These are phyloP conservation scores for Triplophysa bombifrons DNA, from an alignment of 2,797 vertebrate genomes.

Conservation along the genomic window DNA sequence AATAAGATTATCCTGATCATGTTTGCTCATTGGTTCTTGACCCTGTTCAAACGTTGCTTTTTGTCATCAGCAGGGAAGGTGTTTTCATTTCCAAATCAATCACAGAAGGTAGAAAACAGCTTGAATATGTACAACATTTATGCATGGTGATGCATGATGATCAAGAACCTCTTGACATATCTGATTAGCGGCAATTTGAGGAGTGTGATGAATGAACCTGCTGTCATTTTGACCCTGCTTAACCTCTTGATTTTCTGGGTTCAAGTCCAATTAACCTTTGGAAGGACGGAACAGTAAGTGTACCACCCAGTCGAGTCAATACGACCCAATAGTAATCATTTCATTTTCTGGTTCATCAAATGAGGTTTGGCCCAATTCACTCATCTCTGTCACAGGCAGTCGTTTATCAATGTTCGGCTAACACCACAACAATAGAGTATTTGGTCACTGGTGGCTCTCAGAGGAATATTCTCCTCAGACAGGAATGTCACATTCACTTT, in stretches of 20 bases:
- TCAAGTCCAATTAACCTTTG: constrained; percentile 99
- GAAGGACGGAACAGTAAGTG: constrained; percentile 87
- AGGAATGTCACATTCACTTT: constrained; percentile 19
- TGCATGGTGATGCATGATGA: constrained; percentile 70
- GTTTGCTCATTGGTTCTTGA: constrained; percentile 39
- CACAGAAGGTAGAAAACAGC: constrained; percentile 56
- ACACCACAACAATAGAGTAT: constrained; percentile 70
- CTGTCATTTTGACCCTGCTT: constrained; percentile 88
- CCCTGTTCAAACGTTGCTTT: constrained; percentile 65
- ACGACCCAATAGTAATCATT: constrained; percentile 91
- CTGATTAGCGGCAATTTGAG: constrained; percentile 87
- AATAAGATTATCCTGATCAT: constrained; percentile 1
- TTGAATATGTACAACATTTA: constrained; percentile 58
- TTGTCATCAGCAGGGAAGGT: constrained; percentile 64
- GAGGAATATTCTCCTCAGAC: constrained; percentile 37
- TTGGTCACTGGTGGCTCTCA: constrained; percentile 52
- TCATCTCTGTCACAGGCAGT: constrained; percentile 85
- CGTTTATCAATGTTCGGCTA: constrained; percentile 84
- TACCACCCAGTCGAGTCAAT: constrained; percentile 88
- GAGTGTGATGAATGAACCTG: constrained; percentile 79
- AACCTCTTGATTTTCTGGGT: constrained; percentile 98
- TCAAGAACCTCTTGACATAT: constrained; percentile 84
- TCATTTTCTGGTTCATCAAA: constrained; percentile 95
- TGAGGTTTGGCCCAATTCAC: constrained; percentile 82
- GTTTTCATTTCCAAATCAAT: constrained; percentile 69